Conservation (phyloP, 2,113 vertebrate genomes). For the Sceloporus tristichus region DNA sequence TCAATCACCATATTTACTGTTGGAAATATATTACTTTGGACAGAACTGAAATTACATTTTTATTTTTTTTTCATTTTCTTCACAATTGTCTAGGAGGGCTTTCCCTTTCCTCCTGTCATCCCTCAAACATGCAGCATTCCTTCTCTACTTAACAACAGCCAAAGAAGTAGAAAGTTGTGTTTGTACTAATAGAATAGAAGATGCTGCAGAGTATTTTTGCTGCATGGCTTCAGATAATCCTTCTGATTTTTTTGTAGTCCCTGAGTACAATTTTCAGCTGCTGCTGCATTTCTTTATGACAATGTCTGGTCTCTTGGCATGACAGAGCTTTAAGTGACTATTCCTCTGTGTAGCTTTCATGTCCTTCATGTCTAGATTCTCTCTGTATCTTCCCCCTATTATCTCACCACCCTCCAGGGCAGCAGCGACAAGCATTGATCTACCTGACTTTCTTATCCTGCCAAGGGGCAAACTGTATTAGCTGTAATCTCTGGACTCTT, state of each 20-base stretch:
- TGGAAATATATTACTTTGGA: not conserved
- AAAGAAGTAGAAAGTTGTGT: not conserved
- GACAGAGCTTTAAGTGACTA: conserved; percentile 25
- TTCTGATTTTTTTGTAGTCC: not conserved
- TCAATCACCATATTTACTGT: too few relatives aligned
- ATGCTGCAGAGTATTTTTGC: not conserved
- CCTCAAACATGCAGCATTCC: not conserved
- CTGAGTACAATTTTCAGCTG: not conserved
- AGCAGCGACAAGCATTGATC: conserved; percentile 22
- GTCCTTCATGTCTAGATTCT: conserved; percentile 13
- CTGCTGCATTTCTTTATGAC: not conserved
- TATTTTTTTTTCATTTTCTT: too few relatives aligned
- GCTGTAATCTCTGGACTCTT: conserved; percentile 9
- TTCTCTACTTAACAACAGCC: not conserved
- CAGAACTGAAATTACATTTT: not conserved
- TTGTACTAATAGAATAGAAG: not conserved
- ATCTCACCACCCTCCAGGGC: not conserved
- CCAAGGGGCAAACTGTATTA: conserved; percentile 16
- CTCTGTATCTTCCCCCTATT: not conserved
- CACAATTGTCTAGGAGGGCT: not conserved
- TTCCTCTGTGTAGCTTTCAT: conserved; percentile 22
- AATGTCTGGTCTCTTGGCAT: not conserved
- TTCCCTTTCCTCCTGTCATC: not conserved
- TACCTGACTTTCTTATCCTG: conserved; percentile 23
- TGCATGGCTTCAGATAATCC: not conserved